Conservation (phyloP, 2,113 vertebrate species). For the Muntiacus reevesi region DNA sequence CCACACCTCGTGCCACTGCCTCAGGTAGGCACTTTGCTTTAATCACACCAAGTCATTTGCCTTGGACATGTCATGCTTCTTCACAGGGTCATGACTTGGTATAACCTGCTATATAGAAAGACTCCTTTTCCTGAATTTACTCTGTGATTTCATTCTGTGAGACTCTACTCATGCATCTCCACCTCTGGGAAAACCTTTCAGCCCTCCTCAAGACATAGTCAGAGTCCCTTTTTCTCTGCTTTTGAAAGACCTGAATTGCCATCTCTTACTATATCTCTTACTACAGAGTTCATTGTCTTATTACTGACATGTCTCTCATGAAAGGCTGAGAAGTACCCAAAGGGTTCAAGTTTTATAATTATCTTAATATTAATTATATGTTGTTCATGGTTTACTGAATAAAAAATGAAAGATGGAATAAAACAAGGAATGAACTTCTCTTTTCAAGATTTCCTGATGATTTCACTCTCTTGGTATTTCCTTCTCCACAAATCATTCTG, state of each 20-base stretch:
- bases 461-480: neutral
- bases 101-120: neutral
- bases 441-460: neutral
- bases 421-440: neutral
- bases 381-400: neutral
- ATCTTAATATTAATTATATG: neutral
- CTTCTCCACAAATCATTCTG: neutral
- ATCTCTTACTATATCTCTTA: neutral
- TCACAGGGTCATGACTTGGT: neutral
- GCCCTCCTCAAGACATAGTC: neutral
- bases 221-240: neutral
- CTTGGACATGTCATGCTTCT: neutral
- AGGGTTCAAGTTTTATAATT: neutral
- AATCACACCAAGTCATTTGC: neutral
- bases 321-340: neutral
- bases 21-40: neutral
- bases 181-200: neutral
- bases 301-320: neutral
- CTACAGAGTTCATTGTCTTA: neutral
- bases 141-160: neutral
- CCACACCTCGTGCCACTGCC: neutral
- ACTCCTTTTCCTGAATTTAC: neutral
- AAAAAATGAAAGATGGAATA: neutral
- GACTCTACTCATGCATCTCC: neutral
- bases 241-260: neutral